A percentile compares a stretch with the other conserved stretches of the same genome.
These are phyloP conservation scores for Drosophila neocordata DNA, from an alignment of 1,140 invertebrate genomes.

Conservation along the genomic window DNA sequence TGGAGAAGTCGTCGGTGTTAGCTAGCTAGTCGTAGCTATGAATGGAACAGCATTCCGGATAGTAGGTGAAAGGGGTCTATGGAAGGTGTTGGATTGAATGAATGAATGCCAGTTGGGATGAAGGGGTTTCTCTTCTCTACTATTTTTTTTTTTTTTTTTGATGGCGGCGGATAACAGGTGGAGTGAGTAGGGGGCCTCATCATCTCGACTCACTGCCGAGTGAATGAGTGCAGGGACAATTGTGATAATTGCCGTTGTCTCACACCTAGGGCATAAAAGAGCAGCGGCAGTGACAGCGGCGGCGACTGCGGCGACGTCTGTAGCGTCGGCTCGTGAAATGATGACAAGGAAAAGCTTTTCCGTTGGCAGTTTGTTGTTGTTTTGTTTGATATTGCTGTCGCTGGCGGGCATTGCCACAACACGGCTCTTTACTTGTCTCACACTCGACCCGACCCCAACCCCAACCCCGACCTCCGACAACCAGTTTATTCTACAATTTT, in stretches of 20 bases:
- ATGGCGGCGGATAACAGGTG: no score
- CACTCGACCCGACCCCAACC: no score
- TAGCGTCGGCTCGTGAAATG: constrained; percentile 71
- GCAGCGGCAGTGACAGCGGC: neutral
- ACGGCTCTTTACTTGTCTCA: constrained; percentile 2
- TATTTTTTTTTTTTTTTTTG: constrained; percentile 22
- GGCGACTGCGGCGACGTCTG: neutral
- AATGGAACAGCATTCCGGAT: neutral
- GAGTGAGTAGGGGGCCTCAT: neutral
- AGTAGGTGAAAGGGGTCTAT: neutral
- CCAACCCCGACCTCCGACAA: neutral
- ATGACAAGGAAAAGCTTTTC: constrained; percentile 80
- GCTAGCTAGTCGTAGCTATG: neutral
- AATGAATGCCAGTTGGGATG: constrained; percentile 60
- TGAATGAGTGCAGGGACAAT: constrained; percentile 68
- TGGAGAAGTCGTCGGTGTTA: constrained; percentile 18
- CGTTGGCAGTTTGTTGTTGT: constrained; percentile 60
- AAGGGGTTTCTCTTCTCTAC: constrained; percentile 40
- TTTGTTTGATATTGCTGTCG: constrained; percentile 16
- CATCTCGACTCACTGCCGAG: constrained; percentile 26
- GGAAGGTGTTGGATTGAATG: constrained; percentile 41
- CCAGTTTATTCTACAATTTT: constrained; percentile 77
- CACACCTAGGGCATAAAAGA: constrained; percentile 57
- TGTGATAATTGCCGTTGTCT: constrained; percentile 81
- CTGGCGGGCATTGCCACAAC: constrained; percentile 27